Conservation (phyloP, 2,797 vertebrate genomes). For the Serranus cabrilla region DNA sequence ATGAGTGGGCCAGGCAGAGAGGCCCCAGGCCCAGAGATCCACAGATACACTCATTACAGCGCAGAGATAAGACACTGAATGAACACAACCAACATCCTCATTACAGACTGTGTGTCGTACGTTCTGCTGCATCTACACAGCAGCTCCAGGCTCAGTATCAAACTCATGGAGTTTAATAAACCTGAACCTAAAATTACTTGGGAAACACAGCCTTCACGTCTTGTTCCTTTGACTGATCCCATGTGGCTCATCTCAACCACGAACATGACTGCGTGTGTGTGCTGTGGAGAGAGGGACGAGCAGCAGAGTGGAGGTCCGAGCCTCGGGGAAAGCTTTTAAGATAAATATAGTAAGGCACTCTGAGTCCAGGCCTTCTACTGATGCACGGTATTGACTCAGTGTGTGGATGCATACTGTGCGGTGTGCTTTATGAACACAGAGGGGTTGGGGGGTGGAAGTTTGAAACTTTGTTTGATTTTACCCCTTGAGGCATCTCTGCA, state of each 20-base stretch:
- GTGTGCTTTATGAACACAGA: neutral
- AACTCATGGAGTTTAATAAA: neutral
- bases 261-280: constrained; percentile 7
- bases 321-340: constrained; percentile 52
- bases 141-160: neutral
- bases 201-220: neutral
- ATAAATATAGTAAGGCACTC: constrained; percentile 70
- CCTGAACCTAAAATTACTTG: neutral
- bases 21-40: constrained; percentile 44
- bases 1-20: constrained; percentile 35
- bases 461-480: constrained; percentile 23
- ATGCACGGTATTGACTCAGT: constrained; percentile 30
- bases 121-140: constrained; percentile 1
- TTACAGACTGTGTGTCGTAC: constrained; percentile 14
- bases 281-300: neutral
- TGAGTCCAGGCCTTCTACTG: constrained; percentile 27
- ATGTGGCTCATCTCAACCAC: neutral
- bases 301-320: constrained; percentile 26
- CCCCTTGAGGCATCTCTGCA: constrained; percentile 17
- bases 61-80: constrained; percentile 30
- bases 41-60: constrained; percentile 55
- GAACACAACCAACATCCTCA: constrained; percentile 27
- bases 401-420: neutral
- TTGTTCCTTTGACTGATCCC: neutral
- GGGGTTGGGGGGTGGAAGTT: neutral